Percentiles rank a stretch among this genome's conserved stretches.
Conservation (phyloP, 2,797 vertebrate species). For the Hybognathus amarus region DNA sequence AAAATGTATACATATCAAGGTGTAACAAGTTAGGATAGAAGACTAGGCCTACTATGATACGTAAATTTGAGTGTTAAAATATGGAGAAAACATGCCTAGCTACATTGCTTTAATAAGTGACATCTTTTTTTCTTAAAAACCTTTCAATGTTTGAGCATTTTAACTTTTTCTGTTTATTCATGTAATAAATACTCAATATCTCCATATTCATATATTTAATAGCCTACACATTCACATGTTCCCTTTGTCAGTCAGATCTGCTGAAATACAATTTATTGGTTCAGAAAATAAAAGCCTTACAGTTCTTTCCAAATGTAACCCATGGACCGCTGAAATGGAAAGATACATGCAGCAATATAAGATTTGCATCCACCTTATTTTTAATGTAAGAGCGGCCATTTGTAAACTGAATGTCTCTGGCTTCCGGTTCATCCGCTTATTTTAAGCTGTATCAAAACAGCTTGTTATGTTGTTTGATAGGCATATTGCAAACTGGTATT, state of each 20-base stretch:
- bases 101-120: constrained; percentile 4
- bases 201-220: neutral
- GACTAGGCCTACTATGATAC: neutral
- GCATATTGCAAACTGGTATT: neutral
- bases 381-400: neutral
- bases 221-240: neutral
- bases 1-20: neutral
- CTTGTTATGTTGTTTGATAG: neutral
- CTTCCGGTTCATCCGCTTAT: neutral
- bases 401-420: neutral
- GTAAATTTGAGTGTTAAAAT: neutral
- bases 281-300: neutral
- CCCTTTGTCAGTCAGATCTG: neutral
- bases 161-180: neutral
- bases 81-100: neutral
- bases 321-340: neutral
- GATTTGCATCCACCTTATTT: neutral
- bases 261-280: neutral
- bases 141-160: neutral
- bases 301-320: neutral
- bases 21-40: neutral
- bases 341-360: neutral
- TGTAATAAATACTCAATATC: neutral
- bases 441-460: neutral
- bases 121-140: neutral